Base-by-base conservation (phyloP, 2,888 invertebrate species). In the Agriotes lineatus region DNA sequence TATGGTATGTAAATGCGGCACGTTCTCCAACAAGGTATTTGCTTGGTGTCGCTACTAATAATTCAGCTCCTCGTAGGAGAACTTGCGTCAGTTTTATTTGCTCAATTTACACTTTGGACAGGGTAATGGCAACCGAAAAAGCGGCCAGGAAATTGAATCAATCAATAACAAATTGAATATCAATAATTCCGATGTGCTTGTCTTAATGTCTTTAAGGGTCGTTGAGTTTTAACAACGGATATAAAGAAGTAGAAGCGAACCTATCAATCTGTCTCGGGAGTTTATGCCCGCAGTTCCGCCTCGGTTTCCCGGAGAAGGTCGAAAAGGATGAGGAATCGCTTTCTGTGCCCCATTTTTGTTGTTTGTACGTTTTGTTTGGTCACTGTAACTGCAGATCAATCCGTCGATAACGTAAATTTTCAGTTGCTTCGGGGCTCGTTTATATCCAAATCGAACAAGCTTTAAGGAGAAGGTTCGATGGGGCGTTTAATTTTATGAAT, bases 191-290 rank as follows among this genome's bases (percentile, higher is more conserved):
- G 33, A 52, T 33, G 44, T 44, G 63, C 30, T 25, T 56, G 54
- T 63, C 56, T 44, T 63, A 56, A 54, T 54, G 56, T 22, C 54
- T 63, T 63, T 33, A 63, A 63, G 63, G 63, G 37, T 63, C 44
- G 63, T 63, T 63, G 63, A 50, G 63, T 63, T 63, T 54, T 63
- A 63, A 63, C 63, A 63, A 63, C 56, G 30, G 30, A 56, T 54
- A 63, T 63, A 63, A 63, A 63, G 56, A 56, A 63, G 22, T 52
- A 61, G 52, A 35, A 52, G 61, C 50, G 52, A 61, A 52, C 52
- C 61, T 63, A 63, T 63, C 63, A 63, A 63, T 63, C 56, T 63
- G 56, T 54, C 45, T 61, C 14, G 48, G 22, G 50, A 52, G 61
- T 59, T 59, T 59, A 58, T 58, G 25, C 42, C 20, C 44, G 18